Base-by-base conservation (phyloP, 1,140 invertebrate species). In the Drosophila lacteicornis region DNA sequence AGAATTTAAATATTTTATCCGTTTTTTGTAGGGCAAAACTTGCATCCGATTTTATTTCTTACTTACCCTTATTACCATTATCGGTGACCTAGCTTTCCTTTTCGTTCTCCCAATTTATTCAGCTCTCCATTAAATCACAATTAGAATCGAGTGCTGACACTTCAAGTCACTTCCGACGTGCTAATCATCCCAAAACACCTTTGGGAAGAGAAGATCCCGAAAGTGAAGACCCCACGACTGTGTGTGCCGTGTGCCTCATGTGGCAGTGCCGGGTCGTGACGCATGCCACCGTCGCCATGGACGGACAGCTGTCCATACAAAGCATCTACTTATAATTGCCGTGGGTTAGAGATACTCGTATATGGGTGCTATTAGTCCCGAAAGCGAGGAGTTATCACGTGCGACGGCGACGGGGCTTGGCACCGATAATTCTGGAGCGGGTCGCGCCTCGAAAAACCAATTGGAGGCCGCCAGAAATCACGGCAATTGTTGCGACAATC, bases 401-500 rank as follows among this genome's bases (percentile, higher is more conserved):
- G 76, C 59, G 17, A 59, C 69, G 22, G 57, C 19, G 70, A 4
- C n/a, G 25, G 33, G 63, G 49, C 68, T 77, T 49, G 80, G 67
- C 69, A 70, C 50, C 63, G 79, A 86, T 87, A 82, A 86, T 82
- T 59, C 40, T 59, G 38, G 49, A 46, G 62, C 50, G 57, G 42
- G 67, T 47, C 43, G 67, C 38, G 33, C 9, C n/a, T 61, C 22
- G 65, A 75, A 82, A 82, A 81, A 81, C 85, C 85, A 88, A 88
- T 88, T 88, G 85, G 81, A 88, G 83, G 90, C 73, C 79, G 90
- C 75, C 81, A 90, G 85, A 90, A 88, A 84, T 90, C 84, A 90
- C 46, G 84, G 80, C 84, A 85, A 85, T 88, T 77, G 84, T 65
- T 76, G 84, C 76, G 83, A 86, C 81, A 88, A 88, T 88, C 85